Base-by-base conservation (phyloP, 2,797 vertebrate species). In the Hydrocynus forskahlii region DNA sequence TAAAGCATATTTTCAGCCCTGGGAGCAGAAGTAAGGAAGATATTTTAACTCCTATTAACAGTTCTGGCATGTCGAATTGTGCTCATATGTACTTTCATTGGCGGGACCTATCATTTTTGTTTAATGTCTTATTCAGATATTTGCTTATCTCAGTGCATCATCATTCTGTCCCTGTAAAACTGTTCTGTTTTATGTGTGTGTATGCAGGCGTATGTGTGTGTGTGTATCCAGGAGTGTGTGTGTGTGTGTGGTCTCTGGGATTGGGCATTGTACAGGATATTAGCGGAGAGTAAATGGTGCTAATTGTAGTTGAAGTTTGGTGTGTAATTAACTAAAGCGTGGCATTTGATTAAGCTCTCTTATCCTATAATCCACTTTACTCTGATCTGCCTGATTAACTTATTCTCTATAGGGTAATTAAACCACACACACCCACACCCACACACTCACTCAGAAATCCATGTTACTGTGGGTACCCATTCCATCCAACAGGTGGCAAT, bases 281-380 rank as follows among this genome's bases (percentile, higher is more conserved):
- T 62, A 79, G 69, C 43, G 35, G 76, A 38, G 72, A 68, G 74
- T 79, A 83, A 85, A 83, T 62, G 80, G 79, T 48, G 55, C 73
- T 85, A 23, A 81, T 82, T 88, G 79, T 75, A 83, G 52, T 50
- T 89, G 85, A 91, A 89, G 91, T 92, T 91, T 86, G 88, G 91
- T 90, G 88, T 91, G 90, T 92, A 93, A 93, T 92, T 93, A 92
- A 89, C 89, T 83, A 60, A 88, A 88, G 87, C 87, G 84, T 88
- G 88, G 89, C 21, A 35, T 92, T 92, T 93, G 90, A 92, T 93
- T 91, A 93, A 94, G 91, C 80, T 63, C 89, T 91, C 90, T 91
- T 90, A 92, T 93, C 90, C 93, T 86, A 87, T 93, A 93, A 94
- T 94, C 92, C 92, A 93, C 92, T 94, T 93, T 93, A 88, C 88